These are phyloP conservation scores for Acrocephalus scirpaceus DNA, from an alignment of 2,797 vertebrate species.

Conservation along the genomic window DNA sequence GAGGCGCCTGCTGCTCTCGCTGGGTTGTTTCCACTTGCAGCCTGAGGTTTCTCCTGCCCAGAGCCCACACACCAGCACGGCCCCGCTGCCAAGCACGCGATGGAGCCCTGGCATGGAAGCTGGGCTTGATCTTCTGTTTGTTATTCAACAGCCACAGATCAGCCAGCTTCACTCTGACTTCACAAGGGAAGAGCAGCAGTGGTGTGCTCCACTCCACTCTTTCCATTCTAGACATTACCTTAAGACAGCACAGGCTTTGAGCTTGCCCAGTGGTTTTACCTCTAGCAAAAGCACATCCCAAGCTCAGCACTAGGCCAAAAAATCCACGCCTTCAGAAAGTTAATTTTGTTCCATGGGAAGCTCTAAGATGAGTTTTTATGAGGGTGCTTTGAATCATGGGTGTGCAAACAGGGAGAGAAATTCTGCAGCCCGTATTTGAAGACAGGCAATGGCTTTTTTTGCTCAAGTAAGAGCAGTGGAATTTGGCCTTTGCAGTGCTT, in stretches of 20 bases:
- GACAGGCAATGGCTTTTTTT: neutral
- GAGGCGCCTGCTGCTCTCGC: conserved; percentile 1
- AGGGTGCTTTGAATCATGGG: neutral
- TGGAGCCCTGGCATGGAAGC: conserved; percentile 15
- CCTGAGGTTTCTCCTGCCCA: conserved; percentile 37
- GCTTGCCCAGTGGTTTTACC: neutral
- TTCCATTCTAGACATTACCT: neutral
- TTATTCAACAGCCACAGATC: conserved; percentile 18
- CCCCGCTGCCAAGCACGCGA: neutral
- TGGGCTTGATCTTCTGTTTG: neutral
- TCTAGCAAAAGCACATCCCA: neutral
- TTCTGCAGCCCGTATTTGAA: neutral
- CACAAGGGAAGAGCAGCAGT: neutral
- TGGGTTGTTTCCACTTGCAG: conserved; percentile 34
- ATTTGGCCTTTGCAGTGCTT: neutral
- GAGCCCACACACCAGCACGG: conserved; percentile 30
- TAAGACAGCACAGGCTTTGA: neutral
- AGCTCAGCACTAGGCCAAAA: neutral
- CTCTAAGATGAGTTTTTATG: neutral
- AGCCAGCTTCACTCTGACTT: neutral
- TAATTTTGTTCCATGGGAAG: neutral
- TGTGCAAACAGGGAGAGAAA: neutral
- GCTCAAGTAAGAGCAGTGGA: conserved; percentile 10
- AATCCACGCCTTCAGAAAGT: accelerated
- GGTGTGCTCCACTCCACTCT: neutral